phyloP scores from a whole-genome alignment of 1,140 invertebrate species.

The Drosophila willistoni region DNA sequence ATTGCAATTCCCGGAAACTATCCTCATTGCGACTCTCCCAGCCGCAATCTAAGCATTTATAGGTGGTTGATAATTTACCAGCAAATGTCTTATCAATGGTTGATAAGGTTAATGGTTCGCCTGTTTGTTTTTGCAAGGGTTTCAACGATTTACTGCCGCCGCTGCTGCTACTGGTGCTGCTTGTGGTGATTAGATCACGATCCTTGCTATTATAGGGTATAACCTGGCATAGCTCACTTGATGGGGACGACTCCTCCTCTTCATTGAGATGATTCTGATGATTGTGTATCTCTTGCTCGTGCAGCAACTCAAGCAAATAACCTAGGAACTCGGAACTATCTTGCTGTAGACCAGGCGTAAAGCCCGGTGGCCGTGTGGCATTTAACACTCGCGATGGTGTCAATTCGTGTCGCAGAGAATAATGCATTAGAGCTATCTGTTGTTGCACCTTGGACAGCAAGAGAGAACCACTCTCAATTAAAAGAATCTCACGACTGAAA shows the following conservation, averaged over 20 bases:
- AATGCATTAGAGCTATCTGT: slow-evolving; percentile 89
- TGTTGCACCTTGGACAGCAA: slow-evolving; percentile 88
- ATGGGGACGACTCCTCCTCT: slow-evolving; percentile 1
- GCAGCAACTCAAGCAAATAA: slow-evolving; percentile 88
- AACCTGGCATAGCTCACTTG: slow-evolving; percentile 38
- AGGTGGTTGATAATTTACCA: slow-evolving; percentile 89
- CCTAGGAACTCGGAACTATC: slow-evolving; percentile 95
- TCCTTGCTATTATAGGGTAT: slow-evolving; percentile 73
- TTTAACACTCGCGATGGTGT: slow-evolving; percentile 88
- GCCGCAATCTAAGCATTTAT: slow-evolving; percentile 88
- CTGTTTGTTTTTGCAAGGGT: slow-evolving; percentile 43
- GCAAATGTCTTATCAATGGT: slow-evolving; percentile 89
- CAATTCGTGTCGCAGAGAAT: slow-evolving; percentile 86
- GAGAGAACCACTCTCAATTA: slow-evolving; percentile 84
- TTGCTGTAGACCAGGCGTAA: slow-evolving; percentile 90
- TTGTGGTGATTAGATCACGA: slow-evolving; percentile 34
- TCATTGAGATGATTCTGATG: slow-evolving; percentile 20
- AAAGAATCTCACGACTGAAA: slow-evolving; percentile 85
- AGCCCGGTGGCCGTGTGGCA: slow-evolving; percentile 89
- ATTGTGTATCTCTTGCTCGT: slow-evolving; percentile 86
- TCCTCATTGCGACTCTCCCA: slow-evolving; percentile 89
- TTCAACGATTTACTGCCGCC: slow-evolving; percentile 8
- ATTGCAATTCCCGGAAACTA: slow-evolving; percentile 90
- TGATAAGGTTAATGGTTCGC: slow-evolving; percentile 43
- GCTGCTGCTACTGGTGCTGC: background rate